Evolutionary conservation across 2,113 vertebrate genomes (phyloP).

Genomic region (Salvelinus sp.): DNA sequence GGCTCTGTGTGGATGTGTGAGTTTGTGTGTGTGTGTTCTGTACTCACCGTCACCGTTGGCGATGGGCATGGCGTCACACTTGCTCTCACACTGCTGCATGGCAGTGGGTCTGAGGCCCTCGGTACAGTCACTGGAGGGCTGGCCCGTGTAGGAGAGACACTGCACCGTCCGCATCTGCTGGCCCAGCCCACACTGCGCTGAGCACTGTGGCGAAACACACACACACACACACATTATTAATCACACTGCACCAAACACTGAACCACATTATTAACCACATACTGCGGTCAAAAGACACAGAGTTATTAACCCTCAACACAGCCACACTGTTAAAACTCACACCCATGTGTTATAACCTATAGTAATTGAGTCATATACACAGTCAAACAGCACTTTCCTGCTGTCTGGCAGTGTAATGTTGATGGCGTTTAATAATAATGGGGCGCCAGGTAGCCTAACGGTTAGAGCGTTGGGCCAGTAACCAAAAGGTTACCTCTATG

Average conservation of each 20-base stretch:
- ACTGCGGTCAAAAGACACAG: too few species aligned
- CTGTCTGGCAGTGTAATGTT: background rate
- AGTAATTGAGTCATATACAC: too few species aligned
- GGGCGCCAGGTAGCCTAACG: too few species aligned
- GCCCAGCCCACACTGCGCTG: conserved; percentile 93
- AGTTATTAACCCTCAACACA: too few species aligned
- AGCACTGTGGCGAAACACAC: conserved; percentile 78
- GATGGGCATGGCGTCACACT: conserved; percentile 92
- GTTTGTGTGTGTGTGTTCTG: background rate
- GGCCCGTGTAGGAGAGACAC: conserved; percentile 94
- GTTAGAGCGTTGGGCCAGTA: too few species aligned
- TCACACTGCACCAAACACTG: conserved; percentile 9
- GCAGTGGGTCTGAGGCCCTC: conserved; percentile 84
- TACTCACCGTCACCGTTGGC: conserved; percentile 89
- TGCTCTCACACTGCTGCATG: conserved; percentile 98
- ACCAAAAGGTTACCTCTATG: too few species aligned
- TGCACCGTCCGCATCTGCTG: conserved; percentile 95
- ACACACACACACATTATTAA: conserved; percentile 11
- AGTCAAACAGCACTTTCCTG: background rate
- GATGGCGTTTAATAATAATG: too few species aligned
- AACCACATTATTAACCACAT: background rate
- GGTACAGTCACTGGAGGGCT: conserved; percentile 87
- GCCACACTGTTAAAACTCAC: too few species aligned
- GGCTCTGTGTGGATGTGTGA: background rate
- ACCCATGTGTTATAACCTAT: background rate